These are phyloP conservation scores for Lithobates pipiens DNA, from an alignment of 2,797 vertebrate species.

Conservation along the genomic window DNA sequence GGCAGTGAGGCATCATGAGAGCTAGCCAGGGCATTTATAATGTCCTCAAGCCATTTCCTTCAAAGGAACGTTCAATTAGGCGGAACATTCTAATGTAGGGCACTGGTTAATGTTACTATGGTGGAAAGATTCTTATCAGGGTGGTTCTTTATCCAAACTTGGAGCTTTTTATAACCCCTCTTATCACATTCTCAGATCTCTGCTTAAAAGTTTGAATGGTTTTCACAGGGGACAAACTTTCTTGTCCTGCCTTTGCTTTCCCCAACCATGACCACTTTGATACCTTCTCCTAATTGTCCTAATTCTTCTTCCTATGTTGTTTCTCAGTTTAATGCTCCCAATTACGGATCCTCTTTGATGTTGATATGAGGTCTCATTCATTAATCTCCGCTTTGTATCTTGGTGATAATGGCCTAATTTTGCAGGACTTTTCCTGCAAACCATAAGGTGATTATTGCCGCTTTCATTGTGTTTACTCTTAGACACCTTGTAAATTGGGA, in stretches of 20 bases:
- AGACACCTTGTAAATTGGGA: not conserved
- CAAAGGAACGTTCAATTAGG: slow-evolving; percentile 55
- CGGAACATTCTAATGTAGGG: slow-evolving; percentile 46
- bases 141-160: slow-evolving; percentile 57
- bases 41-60: slow-evolving; percentile 34
- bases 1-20: not conserved
- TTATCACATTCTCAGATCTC: slow-evolving; percentile 63
- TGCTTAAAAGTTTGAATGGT: slow-evolving; percentile 64
- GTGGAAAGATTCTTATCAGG: slow-evolving; percentile 65
- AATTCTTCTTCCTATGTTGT: slow-evolving; percentile 65
- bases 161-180: slow-evolving; percentile 68
- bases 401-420: slow-evolving; percentile 32
- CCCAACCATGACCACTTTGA: slow-evolving; percentile 69
- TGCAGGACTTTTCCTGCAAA: not conserved
- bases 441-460: slow-evolving; percentile 16
- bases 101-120: slow-evolving; percentile 60
- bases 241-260: slow-evolving; percentile 62
- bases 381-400: slow-evolving; percentile 61
- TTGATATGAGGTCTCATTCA: slow-evolving; percentile 63
- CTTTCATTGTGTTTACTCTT: not conserved
- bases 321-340: slow-evolving; percentile 58
- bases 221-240: slow-evolving; percentile 57
- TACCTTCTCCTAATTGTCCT: slow-evolving; percentile 68
- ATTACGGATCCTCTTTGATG: slow-evolving; percentile 71
- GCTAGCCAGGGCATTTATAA: not conserved